Evolutionary conservation across 2,888 invertebrate genomes (phyloP).

Genomic region (Drosophila monieri): DNA sequence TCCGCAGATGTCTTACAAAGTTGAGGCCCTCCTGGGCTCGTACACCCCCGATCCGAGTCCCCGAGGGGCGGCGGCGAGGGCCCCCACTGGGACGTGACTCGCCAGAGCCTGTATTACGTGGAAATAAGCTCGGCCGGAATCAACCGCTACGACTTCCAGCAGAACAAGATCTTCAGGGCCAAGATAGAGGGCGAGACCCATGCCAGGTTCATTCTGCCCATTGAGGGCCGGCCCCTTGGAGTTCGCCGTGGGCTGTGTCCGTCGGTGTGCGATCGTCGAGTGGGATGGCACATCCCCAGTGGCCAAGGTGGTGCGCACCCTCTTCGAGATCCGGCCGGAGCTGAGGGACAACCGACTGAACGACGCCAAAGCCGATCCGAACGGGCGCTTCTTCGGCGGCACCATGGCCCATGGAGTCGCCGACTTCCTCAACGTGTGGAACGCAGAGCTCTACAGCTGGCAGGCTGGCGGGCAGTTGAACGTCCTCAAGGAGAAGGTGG

Average conservation of each 20-base stretch:
- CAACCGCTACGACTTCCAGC: conserved; percentile 81
- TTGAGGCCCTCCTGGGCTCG: conserved; percentile 81
- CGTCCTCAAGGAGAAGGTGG: conserved; percentile 82
- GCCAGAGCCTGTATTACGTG: conserved; percentile 87
- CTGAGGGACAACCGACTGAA: conserved; percentile 87
- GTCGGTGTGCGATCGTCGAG: conserved; percentile 86
- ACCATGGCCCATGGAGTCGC: conserved; percentile 80
- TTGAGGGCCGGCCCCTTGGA: conserved; percentile 86
- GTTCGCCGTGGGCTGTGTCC: conserved; percentile 87
- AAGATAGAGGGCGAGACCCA: conserved; percentile 84
- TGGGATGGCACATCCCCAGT: conserved; percentile 87
- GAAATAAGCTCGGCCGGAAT: conserved; percentile 85
- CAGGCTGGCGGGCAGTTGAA: conserved; percentile 62
- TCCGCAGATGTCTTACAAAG: conserved; percentile 82
- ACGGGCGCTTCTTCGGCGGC: conserved; percentile 90
- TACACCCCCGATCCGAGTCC: conserved; percentile 64
- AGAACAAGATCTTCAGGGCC: conserved; percentile 85
- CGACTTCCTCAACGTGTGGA: conserved; percentile 77
- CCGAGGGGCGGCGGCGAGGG: conserved; percentile 88
- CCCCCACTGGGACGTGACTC: conserved; percentile 88
- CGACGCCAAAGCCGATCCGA: conserved; percentile 91
- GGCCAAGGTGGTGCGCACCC: conserved; percentile 84
- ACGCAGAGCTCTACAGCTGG: conserved; percentile 81
- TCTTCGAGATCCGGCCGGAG: conserved; percentile 86
- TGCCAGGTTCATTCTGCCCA: conserved; percentile 87